Conservation (phyloP, 2,113 vertebrate genomes). For the Pangasianodon gigas region DNA sequence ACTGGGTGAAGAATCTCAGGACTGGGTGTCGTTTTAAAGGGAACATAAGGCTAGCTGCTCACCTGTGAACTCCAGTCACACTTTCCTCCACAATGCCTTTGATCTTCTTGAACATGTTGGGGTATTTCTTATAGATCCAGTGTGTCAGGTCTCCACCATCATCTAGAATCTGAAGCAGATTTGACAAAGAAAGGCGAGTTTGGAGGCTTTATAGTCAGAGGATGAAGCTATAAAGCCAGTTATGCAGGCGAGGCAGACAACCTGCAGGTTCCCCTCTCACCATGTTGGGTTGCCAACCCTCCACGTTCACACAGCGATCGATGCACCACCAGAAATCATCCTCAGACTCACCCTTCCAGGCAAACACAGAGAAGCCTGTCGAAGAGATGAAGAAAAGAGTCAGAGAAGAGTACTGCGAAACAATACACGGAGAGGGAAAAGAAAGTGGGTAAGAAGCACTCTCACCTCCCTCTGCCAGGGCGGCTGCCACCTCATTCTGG, state of each 20-base stretch:
- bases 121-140: slow-evolving; percentile 99
- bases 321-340: slow-evolving; percentile 99
- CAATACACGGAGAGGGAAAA: not conserved
- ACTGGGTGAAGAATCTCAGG: not conserved
- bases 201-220: not conserved
- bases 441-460: slow-evolving; percentile 1
- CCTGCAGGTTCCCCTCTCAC: slow-evolving; percentile 63
- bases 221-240: slow-evolving; percentile 28
- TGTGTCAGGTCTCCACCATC: slow-evolving; percentile 97
- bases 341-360: slow-evolving; percentile 98
- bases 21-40: not conserved
- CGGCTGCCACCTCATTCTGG: slow-evolving; percentile 96
- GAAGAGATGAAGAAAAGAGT: slow-evolving; percentile 10
- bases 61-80: slow-evolving; percentile 98
- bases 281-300: slow-evolving; percentile 99
- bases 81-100: slow-evolving; percentile 99
- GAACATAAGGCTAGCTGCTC: slow-evolving; percentile 12
- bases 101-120: slow-evolving; percentile 99
- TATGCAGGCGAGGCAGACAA: not conserved
- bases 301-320: slow-evolving; percentile 95
- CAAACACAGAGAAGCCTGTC: slow-evolving; percentile 92
- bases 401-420: not conserved
- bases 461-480: slow-evolving; percentile 91
- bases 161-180: slow-evolving; percentile 85
- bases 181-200: not conserved